A percentile compares a stretch with the other conserved stretches of the same genome.
These are phyloP conservation scores for Tiaroga cobitis DNA, from an alignment of 2,797 vertebrate species.

Conservation along the genomic window DNA sequence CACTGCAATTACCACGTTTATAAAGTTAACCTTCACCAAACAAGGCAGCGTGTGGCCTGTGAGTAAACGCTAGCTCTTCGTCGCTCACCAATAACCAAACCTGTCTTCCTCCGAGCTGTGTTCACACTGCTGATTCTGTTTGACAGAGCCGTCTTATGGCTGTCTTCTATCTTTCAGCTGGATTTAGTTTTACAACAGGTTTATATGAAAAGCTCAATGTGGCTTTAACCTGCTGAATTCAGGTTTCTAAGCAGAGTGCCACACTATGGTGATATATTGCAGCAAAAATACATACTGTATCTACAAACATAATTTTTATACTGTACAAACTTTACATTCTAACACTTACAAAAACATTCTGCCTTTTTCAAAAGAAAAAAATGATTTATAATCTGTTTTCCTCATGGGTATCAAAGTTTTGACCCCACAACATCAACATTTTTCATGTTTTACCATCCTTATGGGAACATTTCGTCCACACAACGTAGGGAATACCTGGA, in stretches of 20 bases:
- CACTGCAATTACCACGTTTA: slow-evolving; percentile 57
- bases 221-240: background rate
- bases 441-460: no score
- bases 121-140: background rate
- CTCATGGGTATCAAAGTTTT: no score
- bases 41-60: slow-evolving; percentile 41
- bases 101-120: background rate
- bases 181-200: background rate
- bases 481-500: background rate
- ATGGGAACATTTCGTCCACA: background rate
- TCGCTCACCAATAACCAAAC: slow-evolving; percentile 42
- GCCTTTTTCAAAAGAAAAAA: no score
- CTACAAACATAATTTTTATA: no score
- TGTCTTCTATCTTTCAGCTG: background rate
- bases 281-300: background rate
- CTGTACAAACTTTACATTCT: no score
- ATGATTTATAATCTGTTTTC: background rate
- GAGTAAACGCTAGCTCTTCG: slow-evolving; percentile 35
- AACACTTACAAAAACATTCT: no score
- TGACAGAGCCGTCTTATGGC: background rate
- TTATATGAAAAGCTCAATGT: background rate
- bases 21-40: slow-evolving; percentile 55
- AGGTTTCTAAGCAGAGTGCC: background rate
- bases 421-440: no score
- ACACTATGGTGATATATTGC: background rate